phyloP scores from a whole-genome alignment of 1,140 invertebrate species.

The Philaenus spumarius region DNA sequence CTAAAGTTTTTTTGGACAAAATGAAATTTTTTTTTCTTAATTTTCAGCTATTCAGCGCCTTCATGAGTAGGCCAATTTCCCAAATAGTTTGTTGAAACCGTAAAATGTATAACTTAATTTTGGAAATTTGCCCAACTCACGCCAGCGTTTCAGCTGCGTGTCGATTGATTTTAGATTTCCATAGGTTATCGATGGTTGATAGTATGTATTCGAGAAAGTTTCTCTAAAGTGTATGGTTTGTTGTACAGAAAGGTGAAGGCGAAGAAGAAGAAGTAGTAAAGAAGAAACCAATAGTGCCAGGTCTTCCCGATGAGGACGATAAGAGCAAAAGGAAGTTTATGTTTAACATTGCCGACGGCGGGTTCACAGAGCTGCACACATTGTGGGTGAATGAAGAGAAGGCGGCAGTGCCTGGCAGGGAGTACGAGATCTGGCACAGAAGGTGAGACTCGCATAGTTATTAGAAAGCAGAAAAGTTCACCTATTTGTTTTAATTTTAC shows the following conservation, averaged over 20 bases:
- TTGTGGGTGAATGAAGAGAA: constrained; percentile 98
- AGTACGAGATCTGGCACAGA: constrained; percentile 97
- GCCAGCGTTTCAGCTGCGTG: no score
- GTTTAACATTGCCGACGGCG: constrained; percentile 99
- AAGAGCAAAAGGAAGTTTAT: constrained; percentile 86
- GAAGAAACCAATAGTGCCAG: constrained; percentile 31
- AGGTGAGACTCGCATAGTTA: constrained; percentile 26
- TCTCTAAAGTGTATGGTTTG: background rate
- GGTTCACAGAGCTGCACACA: constrained; percentile 98
- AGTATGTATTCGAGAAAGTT: background rate
- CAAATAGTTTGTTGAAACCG: no score
- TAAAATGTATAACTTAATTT: no score
- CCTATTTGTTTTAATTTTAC: no score
- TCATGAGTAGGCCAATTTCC: no score
- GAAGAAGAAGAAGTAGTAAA: constrained; percentile 33
- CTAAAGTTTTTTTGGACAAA: no score
- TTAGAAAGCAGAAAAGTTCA: no score
- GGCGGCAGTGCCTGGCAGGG: constrained; percentile 84
- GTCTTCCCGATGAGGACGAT: constrained; percentile 48
- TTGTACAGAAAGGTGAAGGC: constrained; percentile 30
- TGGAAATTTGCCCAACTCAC: no score
- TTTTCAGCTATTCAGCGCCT: no score
- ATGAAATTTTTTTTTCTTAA: no score
- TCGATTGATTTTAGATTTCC: no score
- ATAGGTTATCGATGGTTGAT: background rate